Base-by-base conservation (phyloP, 1,140 invertebrate genomes). In the Cataglyphis hispanica region DNA sequence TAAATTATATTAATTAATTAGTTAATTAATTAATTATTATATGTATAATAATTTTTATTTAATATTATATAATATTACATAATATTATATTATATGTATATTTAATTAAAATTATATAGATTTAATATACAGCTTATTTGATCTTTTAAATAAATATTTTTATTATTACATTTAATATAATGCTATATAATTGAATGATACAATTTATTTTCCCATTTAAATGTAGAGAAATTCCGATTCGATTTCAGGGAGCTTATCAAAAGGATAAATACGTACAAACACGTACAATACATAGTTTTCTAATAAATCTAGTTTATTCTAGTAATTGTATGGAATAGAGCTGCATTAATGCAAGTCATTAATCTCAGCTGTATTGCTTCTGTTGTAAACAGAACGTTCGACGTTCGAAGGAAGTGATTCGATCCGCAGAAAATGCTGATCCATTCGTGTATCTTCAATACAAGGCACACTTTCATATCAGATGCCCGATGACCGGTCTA, bases 401-500 rank as follows among this genome's bases (percentile, higher is more conserved):
- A 89, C 27, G 40, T 13, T 10, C 60, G 19, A 60, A 85, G 69
- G 85, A 90, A 85, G 85, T 72, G 78, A 89, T 86, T 86, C 46
- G 84, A 84, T 86, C 63, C 72, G 63, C 43, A 60, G 25, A 70
- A 31, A 31, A 77, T 64, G 76, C 75, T 91, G 91, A 93, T 94
- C 91, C 92, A 93, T 91, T 93, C 93, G 92, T 94, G 91, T 91
- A 84, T 91, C 92, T 91, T 91, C 89, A 85, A 90, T 83, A 34
- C 63, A 72, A n/a, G 75, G 83, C 75, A 56, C 70, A 76, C 81
- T 90, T 69, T 93, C 93, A 92, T 94, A 93, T 94, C 92, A 92
- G 92, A 93, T 86, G 66, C 34, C 72, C 91, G 91, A n/a, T n/a
- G n/a, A 94, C 93, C 92, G 93, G 92, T 94, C 91, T 94, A 93